Evolutionary conservation across 2,797 vertebrate genomes (phyloP).

Genomic region (Gymnoscopelus braueri): DNA sequence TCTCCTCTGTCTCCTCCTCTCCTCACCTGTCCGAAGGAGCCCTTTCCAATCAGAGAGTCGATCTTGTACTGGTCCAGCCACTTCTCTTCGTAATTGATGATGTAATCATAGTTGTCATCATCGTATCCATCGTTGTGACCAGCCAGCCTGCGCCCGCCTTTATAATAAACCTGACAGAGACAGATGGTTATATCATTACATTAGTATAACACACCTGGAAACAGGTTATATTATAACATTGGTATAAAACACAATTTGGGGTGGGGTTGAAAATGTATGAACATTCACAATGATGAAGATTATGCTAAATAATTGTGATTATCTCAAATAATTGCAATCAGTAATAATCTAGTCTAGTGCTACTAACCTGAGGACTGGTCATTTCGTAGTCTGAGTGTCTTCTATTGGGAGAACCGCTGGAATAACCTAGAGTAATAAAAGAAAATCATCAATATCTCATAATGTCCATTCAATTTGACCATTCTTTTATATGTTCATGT

Average conservation of each 20-base stretch:
- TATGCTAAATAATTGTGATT: no score
- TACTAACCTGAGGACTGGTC: slow-evolving; percentile 92
- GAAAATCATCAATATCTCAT: background rate
- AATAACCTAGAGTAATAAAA: slow-evolving; percentile 83
- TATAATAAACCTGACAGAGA: slow-evolving; percentile 64
- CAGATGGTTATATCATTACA: no score
- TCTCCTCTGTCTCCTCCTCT: background rate
- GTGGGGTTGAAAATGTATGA: no score
- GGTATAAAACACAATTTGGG: no score
- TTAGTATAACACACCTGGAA: no score
- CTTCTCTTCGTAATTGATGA: slow-evolving; percentile 95
- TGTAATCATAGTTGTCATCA: slow-evolving; percentile 96
- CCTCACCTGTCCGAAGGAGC: slow-evolving; percentile 94
- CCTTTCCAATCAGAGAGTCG: slow-evolving; percentile 95
- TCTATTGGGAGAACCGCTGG: slow-evolving; percentile 96
- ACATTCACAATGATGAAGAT: no score
- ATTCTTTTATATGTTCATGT: no score
- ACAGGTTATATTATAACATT: no score
- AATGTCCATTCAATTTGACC: background rate
- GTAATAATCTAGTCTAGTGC: no score
- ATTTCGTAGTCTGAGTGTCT: slow-evolving; percentile 94
- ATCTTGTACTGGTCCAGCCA: slow-evolving; percentile 98
- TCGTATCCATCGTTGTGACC: slow-evolving; percentile 94
- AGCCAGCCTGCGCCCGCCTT: slow-evolving; percentile 89
- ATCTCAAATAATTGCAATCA: no score